These are phyloP conservation scores for Druon quercuslanigerum DNA, from an alignment of 1,140 invertebrate species.

Conservation along the genomic window DNA sequence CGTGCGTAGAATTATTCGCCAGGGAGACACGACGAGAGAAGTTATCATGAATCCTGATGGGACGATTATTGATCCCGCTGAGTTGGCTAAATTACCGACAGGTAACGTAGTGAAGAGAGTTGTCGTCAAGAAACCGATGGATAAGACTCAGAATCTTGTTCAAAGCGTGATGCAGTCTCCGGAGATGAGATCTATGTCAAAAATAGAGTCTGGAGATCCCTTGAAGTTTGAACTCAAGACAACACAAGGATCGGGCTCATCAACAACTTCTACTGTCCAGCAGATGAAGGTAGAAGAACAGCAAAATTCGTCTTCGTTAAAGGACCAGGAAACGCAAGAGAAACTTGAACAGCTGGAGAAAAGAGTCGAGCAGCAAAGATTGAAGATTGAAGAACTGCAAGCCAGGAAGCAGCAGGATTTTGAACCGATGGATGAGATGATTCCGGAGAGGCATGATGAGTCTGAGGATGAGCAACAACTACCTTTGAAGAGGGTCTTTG, in stretches of 20 bases:
- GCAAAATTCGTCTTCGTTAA: slow-evolving; percentile 28
- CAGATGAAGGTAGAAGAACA: slow-evolving; percentile 43
- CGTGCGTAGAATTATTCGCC: slow-evolving; percentile 71
- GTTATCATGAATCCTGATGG: slow-evolving; percentile 74
- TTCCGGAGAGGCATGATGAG: slow-evolving; percentile 71
- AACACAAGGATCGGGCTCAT: slow-evolving; percentile 48
- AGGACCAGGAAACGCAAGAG: slow-evolving; percentile 69
- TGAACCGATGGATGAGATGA: slow-evolving; percentile 68
- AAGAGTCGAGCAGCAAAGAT: slow-evolving; percentile 69
- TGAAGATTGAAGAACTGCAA: slow-evolving; percentile 71
- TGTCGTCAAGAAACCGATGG: slow-evolving; percentile 68
- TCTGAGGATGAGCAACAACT: slow-evolving; percentile 73
- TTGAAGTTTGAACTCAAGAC: slow-evolving; percentile 69
- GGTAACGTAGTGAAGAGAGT: slow-evolving; percentile 74
- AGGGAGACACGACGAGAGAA: slow-evolving; percentile 70
- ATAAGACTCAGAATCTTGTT: slow-evolving; percentile 61
- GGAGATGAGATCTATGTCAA: slow-evolving; percentile 44
- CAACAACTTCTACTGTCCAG: neutral
- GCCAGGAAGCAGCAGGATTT: slow-evolving; percentile 70
- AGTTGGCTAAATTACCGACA: slow-evolving; percentile 70
- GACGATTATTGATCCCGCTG: slow-evolving; percentile 70
- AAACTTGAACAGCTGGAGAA: slow-evolving; percentile 70
- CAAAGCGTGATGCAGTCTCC: slow-evolving; percentile 61
- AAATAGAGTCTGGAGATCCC: slow-evolving; percentile 43
- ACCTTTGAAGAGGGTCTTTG: slow-evolving; percentile 72